Percentiles rank a stretch among this genome's conserved stretches.
These are phyloP conservation scores for Coreoperca whiteheadi DNA, from an alignment of 2,113 vertebrate species.

Conservation along the genomic window DNA sequence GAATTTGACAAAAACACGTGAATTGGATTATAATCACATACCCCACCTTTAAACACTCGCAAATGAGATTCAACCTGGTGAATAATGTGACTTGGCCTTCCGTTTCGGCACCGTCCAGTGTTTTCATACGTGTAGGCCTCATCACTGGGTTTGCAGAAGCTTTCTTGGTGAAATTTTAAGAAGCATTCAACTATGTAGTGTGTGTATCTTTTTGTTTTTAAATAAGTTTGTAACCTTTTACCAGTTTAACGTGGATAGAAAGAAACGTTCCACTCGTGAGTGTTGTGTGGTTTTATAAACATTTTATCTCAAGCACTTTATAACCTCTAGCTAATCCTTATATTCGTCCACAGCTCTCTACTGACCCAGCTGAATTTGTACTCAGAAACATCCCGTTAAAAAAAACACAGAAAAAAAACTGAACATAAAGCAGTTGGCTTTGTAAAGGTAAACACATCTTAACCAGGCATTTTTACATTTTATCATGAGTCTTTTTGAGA, in stretches of 20 bases:
- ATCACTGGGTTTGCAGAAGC: slow-evolving; percentile 45
- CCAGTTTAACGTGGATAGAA: slow-evolving; percentile 61
- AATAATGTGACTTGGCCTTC: slow-evolving; percentile 67
- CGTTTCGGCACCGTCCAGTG: slow-evolving; percentile 47
- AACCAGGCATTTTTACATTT: slow-evolving; percentile 60
- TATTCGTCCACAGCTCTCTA: slow-evolving; percentile 74
- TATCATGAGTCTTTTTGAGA: slow-evolving; percentile 64
- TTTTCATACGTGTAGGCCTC: slow-evolving; percentile 52
- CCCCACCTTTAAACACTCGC: slow-evolving; percentile 22
- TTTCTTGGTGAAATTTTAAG: slow-evolving; percentile 49
- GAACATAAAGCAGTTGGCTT: slow-evolving; percentile 53
- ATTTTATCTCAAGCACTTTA: slow-evolving; percentile 89
- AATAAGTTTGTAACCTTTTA: slow-evolving; percentile 60
- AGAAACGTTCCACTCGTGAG: slow-evolving; percentile 70
- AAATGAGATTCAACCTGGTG: slow-evolving; percentile 68
- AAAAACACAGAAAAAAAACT: slow-evolving; percentile 3
- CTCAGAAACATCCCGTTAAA: slow-evolving; percentile 58
- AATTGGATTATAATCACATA: no score
- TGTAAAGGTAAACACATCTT: slow-evolving; percentile 62
- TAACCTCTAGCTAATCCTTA: slow-evolving; percentile 83
- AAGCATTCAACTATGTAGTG: slow-evolving; percentile 57
- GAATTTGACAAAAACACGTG: no score
- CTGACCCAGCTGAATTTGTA: slow-evolving; percentile 73
- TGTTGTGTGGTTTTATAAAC: slow-evolving; percentile 82
- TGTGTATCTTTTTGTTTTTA: slow-evolving; percentile 47